Base-by-base conservation (phyloP, 1,140 invertebrate genomes). In the Apocrypta bakeri region DNA sequence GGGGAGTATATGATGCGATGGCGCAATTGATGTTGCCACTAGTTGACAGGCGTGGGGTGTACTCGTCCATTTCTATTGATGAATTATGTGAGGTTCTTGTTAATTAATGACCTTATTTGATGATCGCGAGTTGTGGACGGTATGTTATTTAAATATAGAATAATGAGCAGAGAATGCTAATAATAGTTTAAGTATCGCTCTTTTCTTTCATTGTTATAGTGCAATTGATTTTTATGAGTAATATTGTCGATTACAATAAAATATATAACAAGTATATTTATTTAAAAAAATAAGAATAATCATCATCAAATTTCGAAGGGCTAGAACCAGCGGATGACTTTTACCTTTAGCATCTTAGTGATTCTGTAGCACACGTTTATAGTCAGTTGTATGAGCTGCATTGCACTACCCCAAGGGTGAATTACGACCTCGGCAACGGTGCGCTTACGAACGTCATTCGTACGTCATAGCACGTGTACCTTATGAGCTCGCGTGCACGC, bases 401-500 rank as follows among this genome's bases (percentile, higher is more conserved):
- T 8, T 17, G 9, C 33, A 37, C 63, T 27, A 66, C 24, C 63
- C 27, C 63, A 33, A 37, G 31, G 33, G 56, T 77, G 12, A 68
- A 66, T 66, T 68, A 78, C 14, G 37, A 78, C 14, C 56, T 42
- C n/a, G 25, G 31, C 73, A 61, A 29, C 21, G 73, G 73, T 56
- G 48, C 42, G 25, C 42, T 14, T 24, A 61, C 21, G 37, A 56
- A 76, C 74, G 37, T 68, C 61, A 78, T 29, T 68, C 75, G 29
- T 37, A 31, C 56, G n/a, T 78, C 40, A 6, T 21, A 14, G 14
- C 61, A 7, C 24, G 24, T 24, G 11, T 33, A 27, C 12, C 31
- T 64, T 74, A 56, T 21, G 56, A 76, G 74, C 25, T 76, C 76
- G 76, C 25, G 17, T 14, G 31, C 33, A 42, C 14, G 25, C 29